A percentile compares a stretch with the other conserved stretches of the same genome.
Conservation (phyloP, 1,140 invertebrate genomes). For the Mylabris phalerata region DNA sequence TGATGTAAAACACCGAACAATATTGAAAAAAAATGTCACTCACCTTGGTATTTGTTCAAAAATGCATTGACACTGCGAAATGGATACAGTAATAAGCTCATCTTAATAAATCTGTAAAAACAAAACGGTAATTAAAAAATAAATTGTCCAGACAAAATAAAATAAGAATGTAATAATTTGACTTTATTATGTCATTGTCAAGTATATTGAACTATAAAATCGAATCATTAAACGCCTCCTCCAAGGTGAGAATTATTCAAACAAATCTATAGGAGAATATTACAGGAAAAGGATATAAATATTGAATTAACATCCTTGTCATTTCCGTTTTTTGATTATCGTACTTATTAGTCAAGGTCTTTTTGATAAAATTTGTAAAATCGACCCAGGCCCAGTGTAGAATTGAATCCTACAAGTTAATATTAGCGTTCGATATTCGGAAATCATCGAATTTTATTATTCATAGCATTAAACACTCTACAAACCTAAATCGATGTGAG, state of each 20-base stretch:
- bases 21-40: slow-evolving; percentile 20
- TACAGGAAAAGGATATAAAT: not conserved
- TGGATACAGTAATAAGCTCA: slow-evolving; percentile 47
- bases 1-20: no score
- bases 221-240: no score
- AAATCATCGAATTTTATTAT: no score
- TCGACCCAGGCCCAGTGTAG: no score
- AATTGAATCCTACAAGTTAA: no score
- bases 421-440: no score
- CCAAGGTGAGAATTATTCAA: not conserved
- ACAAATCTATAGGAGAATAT: not conserved
- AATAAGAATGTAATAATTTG: not conserved
- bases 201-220: not conserved
- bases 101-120: slow-evolving; percentile 44
- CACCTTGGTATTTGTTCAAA: slow-evolving; percentile 50
- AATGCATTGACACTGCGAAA: slow-evolving; percentile 45
- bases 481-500: no score
- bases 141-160: slow-evolving; percentile 1
- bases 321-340: not conserved
- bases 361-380: not conserved
- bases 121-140: slow-evolving; percentile 10
- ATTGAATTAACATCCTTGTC: not conserved
- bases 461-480: no score
- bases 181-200: slow-evolving; percentile 9
- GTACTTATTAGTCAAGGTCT: not conserved